Evolutionary conservation across 2,888 invertebrate species (phyloP).

Genomic region (Pinctada fucata): DNA sequence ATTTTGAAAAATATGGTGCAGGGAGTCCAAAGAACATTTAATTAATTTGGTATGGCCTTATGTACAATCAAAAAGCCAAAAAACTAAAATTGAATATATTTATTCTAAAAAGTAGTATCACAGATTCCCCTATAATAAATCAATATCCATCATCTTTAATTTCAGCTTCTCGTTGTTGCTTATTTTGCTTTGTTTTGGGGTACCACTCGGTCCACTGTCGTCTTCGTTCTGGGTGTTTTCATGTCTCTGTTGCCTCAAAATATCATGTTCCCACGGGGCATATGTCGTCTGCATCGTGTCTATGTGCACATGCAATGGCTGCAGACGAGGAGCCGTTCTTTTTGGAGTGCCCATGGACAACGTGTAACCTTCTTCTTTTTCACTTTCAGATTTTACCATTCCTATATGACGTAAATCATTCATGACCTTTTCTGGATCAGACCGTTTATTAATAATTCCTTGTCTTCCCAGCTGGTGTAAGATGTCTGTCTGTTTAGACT

Average conservation of each 20-base stretch:
- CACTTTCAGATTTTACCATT: not conserved
- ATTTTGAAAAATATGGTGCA: too few relatives aligned
- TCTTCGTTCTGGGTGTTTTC: not conserved
- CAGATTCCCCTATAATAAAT: not conserved
- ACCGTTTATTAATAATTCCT: conserved; percentile 22
- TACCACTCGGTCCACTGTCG: not conserved
- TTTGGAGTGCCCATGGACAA: not conserved
- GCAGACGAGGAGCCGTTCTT: not conserved
- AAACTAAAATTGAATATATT: too few relatives aligned
- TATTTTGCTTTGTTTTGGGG: not conserved
- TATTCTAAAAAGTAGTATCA: too few relatives aligned
- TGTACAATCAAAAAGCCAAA: too few relatives aligned
- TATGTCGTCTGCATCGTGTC: not conserved
- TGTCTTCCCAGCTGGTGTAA: conserved; percentile 28
- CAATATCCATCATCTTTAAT: not conserved
- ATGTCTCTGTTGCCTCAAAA: not conserved
- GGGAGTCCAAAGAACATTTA: too few relatives aligned
- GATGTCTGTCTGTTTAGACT: conserved; percentile 25
- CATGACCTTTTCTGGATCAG: conserved; percentile 23
- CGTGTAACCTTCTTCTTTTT: conserved; percentile 4
- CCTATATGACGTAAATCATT: conserved; percentile 18
- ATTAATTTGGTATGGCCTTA: too few relatives aligned
- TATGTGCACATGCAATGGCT: not conserved
- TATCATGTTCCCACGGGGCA: not conserved
- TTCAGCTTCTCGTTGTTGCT: not conserved